These are phyloP conservation scores for Fundulus diaphanus DNA, from an alignment of 2,797 vertebrate genomes.

Conservation along the genomic window DNA sequence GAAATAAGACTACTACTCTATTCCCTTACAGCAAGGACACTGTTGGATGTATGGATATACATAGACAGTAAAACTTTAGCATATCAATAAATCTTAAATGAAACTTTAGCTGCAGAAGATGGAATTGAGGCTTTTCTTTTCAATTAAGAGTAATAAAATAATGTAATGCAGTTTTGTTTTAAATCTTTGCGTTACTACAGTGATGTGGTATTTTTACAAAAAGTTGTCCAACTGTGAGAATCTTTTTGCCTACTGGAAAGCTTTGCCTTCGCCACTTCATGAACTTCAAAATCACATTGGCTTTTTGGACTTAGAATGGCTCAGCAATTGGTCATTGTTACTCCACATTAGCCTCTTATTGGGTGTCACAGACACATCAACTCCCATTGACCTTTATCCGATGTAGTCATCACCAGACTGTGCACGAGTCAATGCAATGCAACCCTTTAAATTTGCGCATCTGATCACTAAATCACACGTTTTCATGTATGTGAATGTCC, in stretches of 20 bases:
- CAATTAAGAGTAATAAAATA: neutral
- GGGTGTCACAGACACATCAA: conserved; percentile 54
- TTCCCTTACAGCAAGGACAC: neutral
- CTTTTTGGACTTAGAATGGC: conserved; percentile 6
- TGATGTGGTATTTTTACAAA: neutral
- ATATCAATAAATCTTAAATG: neutral
- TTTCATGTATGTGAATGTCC: conserved; percentile 56
- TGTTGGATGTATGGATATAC: neutral
- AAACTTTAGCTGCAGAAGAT: neutral
- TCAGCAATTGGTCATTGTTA: conserved; percentile 12
- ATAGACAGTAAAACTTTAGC: too few relatives aligned
- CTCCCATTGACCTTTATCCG: conserved; percentile 67
- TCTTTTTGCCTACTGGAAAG: neutral
- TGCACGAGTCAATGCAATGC: conserved; percentile 52
- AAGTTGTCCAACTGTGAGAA: neutral
- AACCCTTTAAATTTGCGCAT: conserved; percentile 31
- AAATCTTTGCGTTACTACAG: neutral
- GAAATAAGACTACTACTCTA: too few relatives aligned
- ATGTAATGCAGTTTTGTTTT: neutral
- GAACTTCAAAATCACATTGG: conserved; percentile 23
- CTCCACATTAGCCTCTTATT: conserved; percentile 51
- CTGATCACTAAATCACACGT: conserved; percentile 35
- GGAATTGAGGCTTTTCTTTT: neutral
- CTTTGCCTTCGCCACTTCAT: neutral
- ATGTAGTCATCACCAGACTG: conserved; percentile 42